A percentile compares a stretch with the other conserved stretches of the same genome.
Conservation (phyloP, 2,888 invertebrate species). For the Ethmia dodecea region DNA sequence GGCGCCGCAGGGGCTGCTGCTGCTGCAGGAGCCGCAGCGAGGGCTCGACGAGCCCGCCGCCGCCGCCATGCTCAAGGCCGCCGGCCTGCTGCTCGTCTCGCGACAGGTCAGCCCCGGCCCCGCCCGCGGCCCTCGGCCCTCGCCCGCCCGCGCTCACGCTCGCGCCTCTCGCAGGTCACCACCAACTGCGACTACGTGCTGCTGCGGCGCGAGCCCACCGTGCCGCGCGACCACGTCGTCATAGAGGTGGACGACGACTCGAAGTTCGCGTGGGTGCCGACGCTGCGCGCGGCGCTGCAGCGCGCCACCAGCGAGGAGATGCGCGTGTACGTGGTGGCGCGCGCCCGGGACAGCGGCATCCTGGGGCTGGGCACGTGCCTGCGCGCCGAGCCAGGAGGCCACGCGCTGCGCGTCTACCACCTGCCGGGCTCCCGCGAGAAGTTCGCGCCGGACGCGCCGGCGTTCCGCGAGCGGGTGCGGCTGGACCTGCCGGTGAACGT, state of each 20-base stretch:
- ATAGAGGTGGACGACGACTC: constrained; percentile 81
- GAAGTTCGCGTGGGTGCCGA: constrained; percentile 87
- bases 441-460: constrained; percentile 76
- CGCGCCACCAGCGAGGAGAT: constrained; percentile 72
- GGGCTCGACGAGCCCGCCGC: constrained; percentile 62
- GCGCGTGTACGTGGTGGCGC: constrained; percentile 63
- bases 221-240: constrained; percentile 60
- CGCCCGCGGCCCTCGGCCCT: constrained; percentile 81
- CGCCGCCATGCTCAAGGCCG: constrained; percentile 37
- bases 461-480: constrained; percentile 80
- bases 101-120: constrained; percentile 71
- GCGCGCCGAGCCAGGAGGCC: constrained; percentile 91
- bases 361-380: constrained; percentile 95
- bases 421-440: constrained; percentile 80
- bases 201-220: constrained; percentile 73
- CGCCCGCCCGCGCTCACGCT: constrained; percentile 80
- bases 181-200: constrained; percentile 81
- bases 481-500: constrained; percentile 93
- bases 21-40: constrained; percentile 82
- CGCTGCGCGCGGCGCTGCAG: constrained; percentile 85
- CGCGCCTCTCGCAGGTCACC: constrained; percentile 80
- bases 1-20: constrained; percentile 82
- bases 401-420: constrained; percentile 84
- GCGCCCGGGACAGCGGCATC: constrained; percentile 80
- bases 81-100: constrained; percentile 43